These are phyloP conservation scores for Malurus cyaneus DNA, from an alignment of 2,113 vertebrate species.

Conservation along the genomic window DNA sequence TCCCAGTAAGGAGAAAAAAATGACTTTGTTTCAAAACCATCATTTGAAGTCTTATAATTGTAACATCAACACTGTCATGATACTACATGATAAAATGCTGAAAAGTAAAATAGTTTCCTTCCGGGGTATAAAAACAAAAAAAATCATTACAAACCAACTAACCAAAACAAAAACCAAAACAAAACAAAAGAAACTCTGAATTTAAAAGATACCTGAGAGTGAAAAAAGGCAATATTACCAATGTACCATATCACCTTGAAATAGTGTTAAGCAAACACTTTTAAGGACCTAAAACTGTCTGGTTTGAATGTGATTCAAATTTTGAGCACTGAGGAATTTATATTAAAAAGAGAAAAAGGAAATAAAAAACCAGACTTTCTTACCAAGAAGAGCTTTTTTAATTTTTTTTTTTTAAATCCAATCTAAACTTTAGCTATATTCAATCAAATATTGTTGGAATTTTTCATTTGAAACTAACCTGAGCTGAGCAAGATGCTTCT, in stretches of 20 bases:
- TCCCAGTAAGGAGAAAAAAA: not conserved
- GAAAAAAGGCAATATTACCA: not conserved
- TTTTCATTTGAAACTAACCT: not conserved
- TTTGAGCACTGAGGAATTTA: not conserved
- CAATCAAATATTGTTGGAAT: not conserved
- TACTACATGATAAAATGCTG: not conserved
- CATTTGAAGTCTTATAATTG: not conserved
- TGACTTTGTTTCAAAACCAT: not conserved
- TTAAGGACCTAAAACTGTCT: not conserved
- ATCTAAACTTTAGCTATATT: not conserved
- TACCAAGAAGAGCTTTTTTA: not conserved
- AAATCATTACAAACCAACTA: not conserved
- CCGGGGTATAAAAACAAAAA: not conserved
- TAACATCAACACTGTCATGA: not conserved
- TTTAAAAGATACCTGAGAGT: not conserved
- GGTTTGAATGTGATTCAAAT: not conserved
- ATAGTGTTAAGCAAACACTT: not conserved
- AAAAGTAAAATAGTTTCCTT: not conserved
- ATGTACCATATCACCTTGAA: not conserved
- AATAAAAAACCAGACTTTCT: not conserved
- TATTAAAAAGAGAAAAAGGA: not conserved
- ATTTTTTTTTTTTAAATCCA: not conserved
- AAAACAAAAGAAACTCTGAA: not conserved
- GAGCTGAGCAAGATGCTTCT: not conserved
- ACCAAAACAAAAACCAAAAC: not conserved